These are phyloP conservation scores for Hylyphantes graminicola DNA, from an alignment of 1,140 invertebrate species.

Conservation along the genomic window DNA sequence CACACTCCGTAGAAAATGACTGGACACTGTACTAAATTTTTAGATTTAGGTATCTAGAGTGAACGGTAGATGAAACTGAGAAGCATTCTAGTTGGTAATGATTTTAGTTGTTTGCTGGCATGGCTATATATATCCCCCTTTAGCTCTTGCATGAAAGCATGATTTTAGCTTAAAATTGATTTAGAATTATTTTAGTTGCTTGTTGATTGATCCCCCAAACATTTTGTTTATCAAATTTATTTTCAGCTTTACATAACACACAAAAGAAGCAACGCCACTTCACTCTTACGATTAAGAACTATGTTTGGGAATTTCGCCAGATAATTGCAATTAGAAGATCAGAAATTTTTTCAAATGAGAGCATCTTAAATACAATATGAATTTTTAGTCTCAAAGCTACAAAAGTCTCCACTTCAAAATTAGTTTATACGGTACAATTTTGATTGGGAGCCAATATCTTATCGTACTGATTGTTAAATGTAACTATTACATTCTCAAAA, in stretches of 20 bases:
- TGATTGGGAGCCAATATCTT: too few relatives aligned
- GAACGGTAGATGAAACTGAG: constrained; percentile 25
- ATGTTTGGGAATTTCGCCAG: too few relatives aligned
- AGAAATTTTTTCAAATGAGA: neutral
- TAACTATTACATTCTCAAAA: too few relatives aligned
- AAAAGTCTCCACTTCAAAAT: too few relatives aligned
- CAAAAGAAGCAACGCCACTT: constrained; percentile 3
- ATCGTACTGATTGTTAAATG: too few relatives aligned
- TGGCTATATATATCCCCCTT: constrained; percentile 34
- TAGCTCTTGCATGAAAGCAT: constrained; percentile 58
- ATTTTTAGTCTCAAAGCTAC: too few relatives aligned
- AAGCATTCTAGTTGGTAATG: constrained; percentile 56
- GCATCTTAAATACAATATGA: too few relatives aligned
- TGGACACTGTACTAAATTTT: constrained; percentile 54
- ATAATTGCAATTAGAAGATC: neutral
- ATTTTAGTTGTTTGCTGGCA: constrained; percentile 45
- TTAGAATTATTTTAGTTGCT: constrained; percentile 50
- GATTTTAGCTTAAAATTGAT: constrained; percentile 31
- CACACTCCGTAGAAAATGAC: constrained; percentile 36
- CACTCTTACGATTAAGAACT: too few relatives aligned
- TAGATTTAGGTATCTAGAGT: constrained; percentile 35
- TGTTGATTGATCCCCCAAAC: constrained; percentile 40
- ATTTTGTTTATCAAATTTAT: constrained; percentile 44
- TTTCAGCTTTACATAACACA: constrained; percentile 15
- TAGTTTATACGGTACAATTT: too few relatives aligned